Conservation (phyloP, 2,113 vertebrate genomes). For the Pangasianodon gigas region DNA sequence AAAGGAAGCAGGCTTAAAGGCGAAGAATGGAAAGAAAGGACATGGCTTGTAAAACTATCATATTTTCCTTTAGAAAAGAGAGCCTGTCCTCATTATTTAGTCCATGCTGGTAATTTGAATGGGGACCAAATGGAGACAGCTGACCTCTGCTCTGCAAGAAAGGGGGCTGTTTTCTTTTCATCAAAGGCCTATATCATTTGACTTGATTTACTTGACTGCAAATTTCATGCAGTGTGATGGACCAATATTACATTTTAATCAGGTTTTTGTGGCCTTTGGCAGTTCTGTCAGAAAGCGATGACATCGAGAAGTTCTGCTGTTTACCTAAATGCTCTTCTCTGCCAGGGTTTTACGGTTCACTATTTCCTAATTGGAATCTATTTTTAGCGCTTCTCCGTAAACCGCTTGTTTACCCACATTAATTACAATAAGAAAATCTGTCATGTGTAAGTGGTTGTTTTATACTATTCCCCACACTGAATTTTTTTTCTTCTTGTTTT, state of each 20-base stretch:
- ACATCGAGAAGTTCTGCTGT: background rate
- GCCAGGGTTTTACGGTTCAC: background rate
- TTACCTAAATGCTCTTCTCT: conserved; percentile 4
- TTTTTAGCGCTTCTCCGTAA: background rate
- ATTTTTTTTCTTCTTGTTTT: background rate
- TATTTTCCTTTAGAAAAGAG: background rate
- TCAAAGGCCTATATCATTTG: background rate
- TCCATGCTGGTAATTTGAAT: background rate
- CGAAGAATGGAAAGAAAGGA: background rate
- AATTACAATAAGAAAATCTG: background rate
- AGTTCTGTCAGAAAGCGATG: background rate
- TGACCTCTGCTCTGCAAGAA: background rate
- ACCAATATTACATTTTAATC: background rate
- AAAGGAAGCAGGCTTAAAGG: background rate
- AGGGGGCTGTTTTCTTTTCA: background rate
- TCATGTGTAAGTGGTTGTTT: background rate
- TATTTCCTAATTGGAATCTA: too few species aligned
- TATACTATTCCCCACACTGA: background rate
- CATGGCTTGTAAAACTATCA: conserved; percentile 16
- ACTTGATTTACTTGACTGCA: background rate
- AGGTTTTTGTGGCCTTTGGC: background rate
- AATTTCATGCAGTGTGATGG: background rate
- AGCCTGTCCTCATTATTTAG: conserved; percentile 8
- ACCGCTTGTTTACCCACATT: background rate
- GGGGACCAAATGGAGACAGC: background rate